Percentiles rank a stretch among this genome's conserved stretches.
These are phyloP conservation scores for Pampusana beccarii DNA, from an alignment of 2,113 vertebrate genomes.

Conservation along the genomic window DNA sequence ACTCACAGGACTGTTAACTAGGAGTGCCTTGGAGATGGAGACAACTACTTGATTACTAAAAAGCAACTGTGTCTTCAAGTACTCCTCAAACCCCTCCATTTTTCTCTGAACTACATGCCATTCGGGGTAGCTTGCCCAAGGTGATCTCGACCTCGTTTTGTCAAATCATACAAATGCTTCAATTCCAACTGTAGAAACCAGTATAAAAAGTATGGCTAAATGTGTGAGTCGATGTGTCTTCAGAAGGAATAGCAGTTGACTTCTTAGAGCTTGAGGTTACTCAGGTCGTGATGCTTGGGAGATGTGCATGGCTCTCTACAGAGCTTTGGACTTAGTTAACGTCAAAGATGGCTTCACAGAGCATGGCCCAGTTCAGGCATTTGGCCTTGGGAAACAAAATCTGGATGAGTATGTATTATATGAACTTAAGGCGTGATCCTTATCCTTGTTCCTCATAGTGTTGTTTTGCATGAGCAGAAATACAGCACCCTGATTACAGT, in stretches of 20 bases:
- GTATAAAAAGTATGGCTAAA: neutral
- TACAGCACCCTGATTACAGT: neutral
- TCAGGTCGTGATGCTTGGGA: neutral
- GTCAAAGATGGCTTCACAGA: neutral
- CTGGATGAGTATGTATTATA: neutral
- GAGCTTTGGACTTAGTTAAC: neutral
- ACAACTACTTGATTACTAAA: constrained; percentile 24
- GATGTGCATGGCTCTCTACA: neutral
- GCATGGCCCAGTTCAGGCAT: rapidly evolving
- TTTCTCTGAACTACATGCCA: neutral
- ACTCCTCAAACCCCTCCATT: neutral
- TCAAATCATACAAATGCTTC: constrained; percentile 28
- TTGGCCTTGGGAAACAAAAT: neutral
- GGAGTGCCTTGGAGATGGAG: constrained; percentile 49
- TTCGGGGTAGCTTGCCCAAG: constrained; percentile 21
- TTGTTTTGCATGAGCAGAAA: neutral
- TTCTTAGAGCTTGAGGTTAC: neutral
- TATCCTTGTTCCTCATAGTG: neutral
- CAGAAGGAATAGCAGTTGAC: neutral
- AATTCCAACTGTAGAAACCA: neutral
- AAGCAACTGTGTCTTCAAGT: constrained; percentile 43
- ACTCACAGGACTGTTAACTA: constrained; percentile 32
- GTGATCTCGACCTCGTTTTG: neutral
- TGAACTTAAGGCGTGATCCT: neutral
- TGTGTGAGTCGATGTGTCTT: neutral